Evolutionary conservation across 2,797 vertebrate genomes (phyloP).

Genomic region (Notoglanidium macrostoma): DNA sequence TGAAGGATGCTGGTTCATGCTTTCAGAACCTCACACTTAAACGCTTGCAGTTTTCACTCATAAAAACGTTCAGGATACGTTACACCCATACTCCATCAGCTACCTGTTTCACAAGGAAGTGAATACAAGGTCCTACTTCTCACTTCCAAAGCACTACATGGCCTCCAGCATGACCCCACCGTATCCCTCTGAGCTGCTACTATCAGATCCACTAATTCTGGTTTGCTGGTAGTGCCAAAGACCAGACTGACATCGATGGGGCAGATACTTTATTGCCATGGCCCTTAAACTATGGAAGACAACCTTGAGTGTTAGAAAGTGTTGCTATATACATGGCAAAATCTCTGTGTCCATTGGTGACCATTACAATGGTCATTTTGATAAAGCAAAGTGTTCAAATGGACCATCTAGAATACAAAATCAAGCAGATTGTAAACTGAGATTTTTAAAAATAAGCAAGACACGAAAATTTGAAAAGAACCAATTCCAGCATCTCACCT

Average conservation of each 20-base stretch:
- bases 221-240: not conserved
- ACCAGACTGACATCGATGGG: not conserved
- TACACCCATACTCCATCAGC: not conserved
- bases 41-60: not conserved
- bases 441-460: not conserved
- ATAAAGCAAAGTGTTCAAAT: not conserved
- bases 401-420: not conserved
- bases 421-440: not conserved
- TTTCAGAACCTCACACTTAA: not conserved
- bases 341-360: not conserved
- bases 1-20: not conserved
- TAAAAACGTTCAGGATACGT: not conserved
- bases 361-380: not conserved
- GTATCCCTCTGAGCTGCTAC: not conserved
- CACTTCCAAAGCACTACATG: not conserved
- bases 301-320: not conserved
- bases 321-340: not conserved
- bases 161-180: no score
- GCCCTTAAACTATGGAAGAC: not conserved
- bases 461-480: not conserved
- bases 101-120: not conserved
- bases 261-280: not conserved
- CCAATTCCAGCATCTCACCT: slow-evolving; percentile 81
- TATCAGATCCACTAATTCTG: not conserved
- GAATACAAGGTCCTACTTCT: not conserved